Percentiles rank a stretch among this genome's conserved stretches.
Evolutionary conservation across 2,113 vertebrate species (phyloP).

Genomic region (Erpornis zantholeuca): DNA sequence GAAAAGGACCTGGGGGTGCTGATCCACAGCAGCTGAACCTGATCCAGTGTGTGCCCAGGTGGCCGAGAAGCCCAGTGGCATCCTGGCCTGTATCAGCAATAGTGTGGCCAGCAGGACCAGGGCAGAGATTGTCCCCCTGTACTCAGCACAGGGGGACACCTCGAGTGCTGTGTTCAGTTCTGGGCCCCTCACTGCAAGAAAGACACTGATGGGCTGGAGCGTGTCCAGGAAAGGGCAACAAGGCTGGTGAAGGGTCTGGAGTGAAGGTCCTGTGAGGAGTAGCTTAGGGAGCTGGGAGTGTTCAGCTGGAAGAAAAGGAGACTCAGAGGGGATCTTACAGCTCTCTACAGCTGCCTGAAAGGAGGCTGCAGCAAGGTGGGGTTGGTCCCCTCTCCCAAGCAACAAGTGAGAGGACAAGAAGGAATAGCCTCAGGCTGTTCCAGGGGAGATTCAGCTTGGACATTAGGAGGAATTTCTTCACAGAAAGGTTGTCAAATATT

Average conservation of each 20-base stretch:
- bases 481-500: not conserved
- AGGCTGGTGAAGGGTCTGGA: not conserved
- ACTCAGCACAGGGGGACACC: not conserved
- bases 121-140: not conserved
- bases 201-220: rapidly evolving
- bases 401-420: not conserved
- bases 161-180: rapidly evolving
- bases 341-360: not conserved
- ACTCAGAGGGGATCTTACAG: rapidly evolving
- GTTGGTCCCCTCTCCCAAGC: not conserved
- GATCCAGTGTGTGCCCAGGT: not conserved
- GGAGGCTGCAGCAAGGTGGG: not conserved
- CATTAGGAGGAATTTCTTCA: not conserved
- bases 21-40: not conserved
- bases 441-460: not conserved
- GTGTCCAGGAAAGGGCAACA: rapidly evolving
- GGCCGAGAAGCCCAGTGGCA: not conserved
- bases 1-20: not conserved
- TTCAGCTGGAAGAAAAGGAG: not conserved
- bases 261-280: not conserved
- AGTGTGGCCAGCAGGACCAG: not conserved
- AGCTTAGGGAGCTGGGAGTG: not conserved
- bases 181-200: not conserved
- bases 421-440: not conserved
- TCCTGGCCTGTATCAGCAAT: rapidly evolving